A percentile compares a stretch with the other conserved stretches of the same genome.
Evolutionary conservation across 2,888 invertebrate species (phyloP).

Genomic region (Tanytarsus gracilentus): DNA sequence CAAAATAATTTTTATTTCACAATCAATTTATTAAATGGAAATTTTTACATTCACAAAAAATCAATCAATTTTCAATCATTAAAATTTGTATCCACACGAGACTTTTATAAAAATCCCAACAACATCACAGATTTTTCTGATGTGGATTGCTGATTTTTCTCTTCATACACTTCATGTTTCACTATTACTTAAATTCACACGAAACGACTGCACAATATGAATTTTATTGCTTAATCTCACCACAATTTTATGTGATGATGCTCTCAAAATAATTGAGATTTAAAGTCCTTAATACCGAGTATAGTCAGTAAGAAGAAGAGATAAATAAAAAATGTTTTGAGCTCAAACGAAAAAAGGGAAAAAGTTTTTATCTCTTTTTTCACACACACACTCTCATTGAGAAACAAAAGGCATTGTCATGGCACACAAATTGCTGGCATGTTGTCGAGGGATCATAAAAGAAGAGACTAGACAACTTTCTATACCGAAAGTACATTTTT

Average conservation of each 20-base stretch:
- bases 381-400: not conserved
- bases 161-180: no score
- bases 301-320: no score
- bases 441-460: not conserved
- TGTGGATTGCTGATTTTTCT: no score
- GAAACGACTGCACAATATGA: constrained; percentile 13
- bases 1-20: no score
- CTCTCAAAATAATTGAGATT: constrained; percentile 15
- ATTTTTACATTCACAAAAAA: no score
- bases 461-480: not conserved
- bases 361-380: not conserved
- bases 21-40: no score
- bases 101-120: no score
- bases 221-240: constrained; percentile 15
- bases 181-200: no score
- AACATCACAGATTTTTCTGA: no score
- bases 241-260: constrained; percentile 12
- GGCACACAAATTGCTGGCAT: not conserved
- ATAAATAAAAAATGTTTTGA: not conserved
- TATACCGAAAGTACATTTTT: not conserved
- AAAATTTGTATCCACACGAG: no score
- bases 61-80: no score
- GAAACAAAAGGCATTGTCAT: not conserved
- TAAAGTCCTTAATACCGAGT: constrained; percentile 1
- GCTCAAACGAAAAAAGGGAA: not conserved